Evolutionary conservation across 2,113 vertebrate species (phyloP).

Genomic region (Petroica traversi): DNA sequence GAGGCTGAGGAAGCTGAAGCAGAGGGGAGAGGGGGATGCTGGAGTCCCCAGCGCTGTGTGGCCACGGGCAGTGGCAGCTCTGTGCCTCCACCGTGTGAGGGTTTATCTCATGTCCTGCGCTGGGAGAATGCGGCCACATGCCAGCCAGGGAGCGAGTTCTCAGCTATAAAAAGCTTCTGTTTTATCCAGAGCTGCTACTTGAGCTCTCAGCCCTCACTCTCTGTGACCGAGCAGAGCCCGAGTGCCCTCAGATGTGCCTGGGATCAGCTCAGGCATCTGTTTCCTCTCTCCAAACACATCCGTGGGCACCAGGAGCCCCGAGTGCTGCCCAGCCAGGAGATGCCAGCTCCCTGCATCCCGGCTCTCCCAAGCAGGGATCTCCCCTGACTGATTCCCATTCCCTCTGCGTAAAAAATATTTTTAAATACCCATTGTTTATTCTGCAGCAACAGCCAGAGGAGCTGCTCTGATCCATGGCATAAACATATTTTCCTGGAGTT

Average conservation of each 20-base stretch:
- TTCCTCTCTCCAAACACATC: neutral
- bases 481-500: conserved; percentile 23
- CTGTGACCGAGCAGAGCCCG: neutral
- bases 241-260: neutral
- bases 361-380: neutral
- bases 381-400: neutral
- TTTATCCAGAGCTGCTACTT: neutral
- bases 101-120: neutral
- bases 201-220: neutral
- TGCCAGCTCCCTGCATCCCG: neutral
- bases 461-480: neutral
- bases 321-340: neutral
- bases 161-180: conserved; percentile 37
- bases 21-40: neutral
- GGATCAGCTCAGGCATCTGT: neutral
- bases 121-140: accelerated
- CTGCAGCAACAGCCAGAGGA: neutral
- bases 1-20: neutral
- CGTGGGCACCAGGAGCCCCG: neutral
- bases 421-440: conserved; percentile 8
- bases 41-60: accelerated
- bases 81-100: neutral
- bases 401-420: neutral
- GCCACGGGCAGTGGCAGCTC: accelerated
- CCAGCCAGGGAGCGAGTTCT: neutral